Evolutionary conservation across 2,113 vertebrate genomes (phyloP), one percentile per base, ranked within the genome.

Genomic region (Hystrix cristata): DNA sequence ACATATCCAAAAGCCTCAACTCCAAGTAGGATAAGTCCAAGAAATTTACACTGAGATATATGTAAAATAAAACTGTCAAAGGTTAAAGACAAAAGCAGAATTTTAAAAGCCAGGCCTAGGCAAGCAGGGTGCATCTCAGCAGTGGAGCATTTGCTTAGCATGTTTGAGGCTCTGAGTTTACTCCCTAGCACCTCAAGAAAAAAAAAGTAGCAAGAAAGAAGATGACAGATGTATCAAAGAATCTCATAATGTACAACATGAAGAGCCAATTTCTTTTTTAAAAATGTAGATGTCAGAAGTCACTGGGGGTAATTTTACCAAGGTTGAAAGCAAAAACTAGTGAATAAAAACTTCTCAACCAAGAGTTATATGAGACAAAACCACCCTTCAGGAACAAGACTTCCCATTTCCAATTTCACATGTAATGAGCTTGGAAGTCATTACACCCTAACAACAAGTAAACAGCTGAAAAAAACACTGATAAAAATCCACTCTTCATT

Each of bases 401-500:
- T 96, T 78, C 7, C 14, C 38, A 13, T 62, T 95, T 74, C 84
- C 74, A 11, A 7, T 83, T 55, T 59, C 53, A 53, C 4, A 5
- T 46, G 53, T 87, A 51, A 69, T 34, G 55, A 93, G 60, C 67
- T 62, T 92, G 18, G 46, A 74, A 48, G 18, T 71, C 9, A 21
- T 15, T 59, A n/a, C 43, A 71, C 53, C 55, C 38, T 64, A 79
- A 74, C 65, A 62, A 90, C 19, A 51, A 93, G 43, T 48, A 43
- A 81, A 82, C 76, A 65, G 5, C 9, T 76, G 16, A 72, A 51
- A 9, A 60, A 57, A 71, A 38, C 38, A 55, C 18, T 6, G 27
- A 65, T 19, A 79, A 92, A 94, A 57, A 31, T 6, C 57, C 72
- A 23, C 60, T 96, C 65, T 69, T 90, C 59, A 81, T 87, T 14